Evolutionary conservation across 2,888 invertebrate genomes (phyloP).

Genomic region (Andricus quercusramuli): DNA sequence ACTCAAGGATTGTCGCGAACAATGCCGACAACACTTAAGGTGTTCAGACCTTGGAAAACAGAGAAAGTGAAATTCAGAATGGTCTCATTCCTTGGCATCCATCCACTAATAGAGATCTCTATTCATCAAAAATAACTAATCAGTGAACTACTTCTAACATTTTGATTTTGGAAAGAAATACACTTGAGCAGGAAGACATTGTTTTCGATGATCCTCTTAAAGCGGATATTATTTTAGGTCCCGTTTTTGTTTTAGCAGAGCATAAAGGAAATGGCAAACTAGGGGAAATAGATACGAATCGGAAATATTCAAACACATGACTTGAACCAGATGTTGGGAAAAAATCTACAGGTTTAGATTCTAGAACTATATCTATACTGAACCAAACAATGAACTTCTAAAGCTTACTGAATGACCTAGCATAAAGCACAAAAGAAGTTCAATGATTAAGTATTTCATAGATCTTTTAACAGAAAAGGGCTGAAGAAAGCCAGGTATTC

Average conservation of each 20-base stretch:
- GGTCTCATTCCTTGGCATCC: background rate
- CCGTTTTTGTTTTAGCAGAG: background rate
- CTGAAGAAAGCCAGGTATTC: background rate
- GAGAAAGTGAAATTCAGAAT: constrained; percentile 14
- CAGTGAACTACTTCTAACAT: background rate
- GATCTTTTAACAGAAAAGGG: background rate
- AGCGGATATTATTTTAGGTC: constrained; percentile 3
- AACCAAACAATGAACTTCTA: background rate
- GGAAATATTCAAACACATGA: background rate
- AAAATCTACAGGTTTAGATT: background rate
- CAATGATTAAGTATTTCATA: background rate
- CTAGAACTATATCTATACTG: background rate
- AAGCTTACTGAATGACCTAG: background rate
- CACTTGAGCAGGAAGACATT: background rate
- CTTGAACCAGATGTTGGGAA: background rate
- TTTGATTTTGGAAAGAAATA: background rate
- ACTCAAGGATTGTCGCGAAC: constrained; percentile 13
- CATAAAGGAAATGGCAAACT: constrained; percentile 4
- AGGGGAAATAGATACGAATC: background rate
- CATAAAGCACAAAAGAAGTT: background rate
- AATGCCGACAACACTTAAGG: constrained; percentile 25
- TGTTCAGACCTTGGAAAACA: constrained; percentile 33
- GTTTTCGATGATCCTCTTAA: background rate
- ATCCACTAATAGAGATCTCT: background rate
- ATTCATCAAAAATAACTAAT: background rate